These are phyloP conservation scores for Spea bombifrons DNA, from an alignment of 2,113 vertebrate genomes.

Conservation along the genomic window DNA sequence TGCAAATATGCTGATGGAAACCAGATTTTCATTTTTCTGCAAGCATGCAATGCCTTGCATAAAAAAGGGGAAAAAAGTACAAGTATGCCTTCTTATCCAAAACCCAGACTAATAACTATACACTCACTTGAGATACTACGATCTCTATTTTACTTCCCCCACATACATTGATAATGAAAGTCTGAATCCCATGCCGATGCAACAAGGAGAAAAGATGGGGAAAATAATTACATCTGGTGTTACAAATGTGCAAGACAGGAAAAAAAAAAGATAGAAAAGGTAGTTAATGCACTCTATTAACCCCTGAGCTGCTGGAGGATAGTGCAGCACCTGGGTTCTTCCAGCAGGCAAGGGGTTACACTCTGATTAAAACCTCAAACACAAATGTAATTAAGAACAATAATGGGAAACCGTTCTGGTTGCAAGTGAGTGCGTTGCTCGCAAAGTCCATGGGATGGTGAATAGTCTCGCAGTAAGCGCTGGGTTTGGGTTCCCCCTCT, in stretches of 20 bases:
- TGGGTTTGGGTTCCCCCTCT: constrained; percentile 70
- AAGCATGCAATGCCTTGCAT: constrained; percentile 74
- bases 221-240: constrained; percentile 67
- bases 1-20: constrained; percentile 60
- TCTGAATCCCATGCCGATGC: constrained; percentile 72
- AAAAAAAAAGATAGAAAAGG: constrained; percentile 19
- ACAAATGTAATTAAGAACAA: constrained; percentile 64
- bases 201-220: constrained; percentile 64
- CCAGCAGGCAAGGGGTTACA: constrained; percentile 84
- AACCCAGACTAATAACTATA: constrained; percentile 60
- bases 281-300: constrained; percentile 27
- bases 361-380: constrained; percentile 66
- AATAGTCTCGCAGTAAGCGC: constrained; percentile 77
- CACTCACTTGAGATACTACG: constrained; percentile 61
- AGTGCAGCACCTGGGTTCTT: constrained; percentile 22
- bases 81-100: constrained; percentile 62
- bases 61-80: constrained; percentile 49
- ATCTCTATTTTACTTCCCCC: constrained; percentile 48
- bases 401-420: constrained; percentile 72
- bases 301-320: constrained; percentile 12
- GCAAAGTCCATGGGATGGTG: constrained; percentile 62
- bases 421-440: constrained; percentile 60
- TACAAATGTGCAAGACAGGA: constrained; percentile 79
- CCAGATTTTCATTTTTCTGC: constrained; percentile 59
- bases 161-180: constrained; percentile 66